Conservation (phyloP, 2,797 vertebrate species). For the Siniperca scherzeri region DNA sequence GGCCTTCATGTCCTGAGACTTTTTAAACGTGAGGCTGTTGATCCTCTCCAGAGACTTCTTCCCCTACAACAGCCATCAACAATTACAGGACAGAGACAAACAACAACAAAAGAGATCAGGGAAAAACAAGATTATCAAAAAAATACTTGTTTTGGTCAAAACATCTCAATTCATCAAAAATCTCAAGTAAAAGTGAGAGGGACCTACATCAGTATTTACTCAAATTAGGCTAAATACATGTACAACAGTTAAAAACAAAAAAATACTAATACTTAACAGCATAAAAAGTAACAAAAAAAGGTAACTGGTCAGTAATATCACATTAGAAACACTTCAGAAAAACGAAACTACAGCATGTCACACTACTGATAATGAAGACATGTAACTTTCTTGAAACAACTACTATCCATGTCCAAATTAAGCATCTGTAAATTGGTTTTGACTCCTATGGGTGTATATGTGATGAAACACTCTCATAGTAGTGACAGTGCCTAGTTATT, state of each 20-base stretch:
- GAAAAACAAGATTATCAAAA: not conserved
- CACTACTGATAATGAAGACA: not conserved
- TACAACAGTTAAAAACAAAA: not conserved
- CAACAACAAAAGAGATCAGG: not conserved
- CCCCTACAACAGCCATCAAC: constrained; percentile 81
- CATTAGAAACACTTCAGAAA: not conserved
- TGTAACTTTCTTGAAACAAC: not conserved
- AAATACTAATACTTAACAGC: not conserved
- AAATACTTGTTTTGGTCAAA: not conserved
- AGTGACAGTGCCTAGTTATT: constrained; percentile 7
- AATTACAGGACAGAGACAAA: constrained; percentile 9
- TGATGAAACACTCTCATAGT: not conserved
- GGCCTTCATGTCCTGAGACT: constrained; percentile 96
- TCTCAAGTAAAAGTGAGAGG: too few species aligned
- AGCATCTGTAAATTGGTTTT: not conserved
- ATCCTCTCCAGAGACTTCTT: constrained; percentile 92
- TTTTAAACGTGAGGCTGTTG: constrained; percentile 95
- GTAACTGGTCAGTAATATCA: not conserved
- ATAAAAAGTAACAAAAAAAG: not conserved
- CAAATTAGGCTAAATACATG: not conserved
- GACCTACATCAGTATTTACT: too few species aligned
- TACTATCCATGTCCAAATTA: not conserved
- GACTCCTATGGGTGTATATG: not conserved
- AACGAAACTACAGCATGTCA: not conserved
- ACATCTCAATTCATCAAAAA: not conserved